phyloP scores from a whole-genome alignment of 2,113 vertebrate species.

The Actinemys pallida region DNA sequence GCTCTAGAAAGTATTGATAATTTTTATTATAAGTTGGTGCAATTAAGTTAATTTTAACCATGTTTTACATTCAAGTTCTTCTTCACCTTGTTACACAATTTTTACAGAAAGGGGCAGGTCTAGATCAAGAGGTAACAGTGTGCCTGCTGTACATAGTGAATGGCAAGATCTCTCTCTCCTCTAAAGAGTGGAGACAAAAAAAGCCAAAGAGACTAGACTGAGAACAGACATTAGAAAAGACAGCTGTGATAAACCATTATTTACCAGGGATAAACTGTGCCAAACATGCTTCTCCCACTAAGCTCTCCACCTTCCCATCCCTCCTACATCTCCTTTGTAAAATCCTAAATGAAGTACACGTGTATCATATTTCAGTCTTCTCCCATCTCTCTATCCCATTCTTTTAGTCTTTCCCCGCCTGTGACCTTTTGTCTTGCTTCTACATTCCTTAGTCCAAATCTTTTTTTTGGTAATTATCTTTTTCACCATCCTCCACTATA shows the following conservation, averaged over 20 bases:
- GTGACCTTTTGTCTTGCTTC: neutral
- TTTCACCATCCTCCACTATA: neutral
- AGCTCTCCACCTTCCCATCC: neutral
- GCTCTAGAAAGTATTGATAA: neutral
- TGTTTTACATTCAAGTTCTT: neutral
- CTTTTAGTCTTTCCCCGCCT: neutral
- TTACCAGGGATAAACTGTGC: neutral
- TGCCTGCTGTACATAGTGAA: neutral
- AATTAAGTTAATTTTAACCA: neutral
- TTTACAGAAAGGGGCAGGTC: neutral
- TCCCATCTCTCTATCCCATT: neutral
- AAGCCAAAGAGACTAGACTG: neutral
- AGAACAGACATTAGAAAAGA: neutral
- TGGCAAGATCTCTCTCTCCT: neutral
- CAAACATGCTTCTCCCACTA: neutral
- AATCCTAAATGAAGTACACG: neutral
- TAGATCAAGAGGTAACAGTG: neutral
- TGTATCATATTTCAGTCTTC: neutral
- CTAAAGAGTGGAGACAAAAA: neutral
- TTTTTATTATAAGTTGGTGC: neutral
- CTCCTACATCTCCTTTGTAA: neutral
- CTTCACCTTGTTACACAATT: neutral
- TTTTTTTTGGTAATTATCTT: neutral
- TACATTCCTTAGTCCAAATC: neutral
- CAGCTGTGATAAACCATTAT: neutral